These are phyloP conservation scores for Phaetusa simplex DNA, from an alignment of 2,113 vertebrate species.

Conservation along the genomic window DNA sequence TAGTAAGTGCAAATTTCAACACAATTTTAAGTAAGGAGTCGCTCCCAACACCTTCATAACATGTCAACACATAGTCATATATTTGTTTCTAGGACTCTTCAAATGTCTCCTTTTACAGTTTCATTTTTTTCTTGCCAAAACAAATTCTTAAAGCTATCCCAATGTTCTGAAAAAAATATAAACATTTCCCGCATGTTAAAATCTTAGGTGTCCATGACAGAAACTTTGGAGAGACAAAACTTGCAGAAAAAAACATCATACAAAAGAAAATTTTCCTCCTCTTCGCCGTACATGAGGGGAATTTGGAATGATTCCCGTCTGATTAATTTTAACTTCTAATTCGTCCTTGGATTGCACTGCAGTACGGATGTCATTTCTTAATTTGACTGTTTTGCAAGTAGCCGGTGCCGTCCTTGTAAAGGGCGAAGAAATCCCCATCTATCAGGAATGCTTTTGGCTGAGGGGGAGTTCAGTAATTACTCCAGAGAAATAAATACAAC, in stretches of 20 bases:
- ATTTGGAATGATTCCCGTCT: slow-evolving; percentile 1
- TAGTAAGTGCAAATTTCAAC: slow-evolving; percentile 66
- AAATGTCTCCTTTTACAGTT: slow-evolving; percentile 51
- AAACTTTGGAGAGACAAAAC: not conserved
- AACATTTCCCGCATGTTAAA: not conserved
- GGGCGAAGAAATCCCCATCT: not conserved
- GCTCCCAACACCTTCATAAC: slow-evolving; percentile 67
- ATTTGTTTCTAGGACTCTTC: slow-evolving; percentile 69
- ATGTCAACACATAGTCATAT: slow-evolving; percentile 70
- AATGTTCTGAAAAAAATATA: not conserved
- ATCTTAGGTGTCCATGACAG: not conserved
- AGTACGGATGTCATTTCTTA: not conserved
- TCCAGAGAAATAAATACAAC: slow-evolving; percentile 6
- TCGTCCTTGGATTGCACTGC: slow-evolving; percentile 3
- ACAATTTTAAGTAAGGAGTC: slow-evolving; percentile 60
- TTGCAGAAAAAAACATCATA: not conserved
- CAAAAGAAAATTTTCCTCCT: not conserved
- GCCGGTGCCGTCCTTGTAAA: slow-evolving; percentile 24
- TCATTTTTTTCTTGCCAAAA: slow-evolving; percentile 58
- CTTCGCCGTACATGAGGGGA: not conserved
- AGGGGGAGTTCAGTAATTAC: slow-evolving; percentile 2
- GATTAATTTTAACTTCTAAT: slow-evolving; percentile 51
- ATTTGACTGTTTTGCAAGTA: slow-evolving; percentile 43
- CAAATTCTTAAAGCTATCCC: slow-evolving; percentile 50
- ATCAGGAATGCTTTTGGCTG: slow-evolving; percentile 31